Base-by-base conservation (phyloP, 2,888 invertebrate species). In the Onthophagus sagittarius region DNA sequence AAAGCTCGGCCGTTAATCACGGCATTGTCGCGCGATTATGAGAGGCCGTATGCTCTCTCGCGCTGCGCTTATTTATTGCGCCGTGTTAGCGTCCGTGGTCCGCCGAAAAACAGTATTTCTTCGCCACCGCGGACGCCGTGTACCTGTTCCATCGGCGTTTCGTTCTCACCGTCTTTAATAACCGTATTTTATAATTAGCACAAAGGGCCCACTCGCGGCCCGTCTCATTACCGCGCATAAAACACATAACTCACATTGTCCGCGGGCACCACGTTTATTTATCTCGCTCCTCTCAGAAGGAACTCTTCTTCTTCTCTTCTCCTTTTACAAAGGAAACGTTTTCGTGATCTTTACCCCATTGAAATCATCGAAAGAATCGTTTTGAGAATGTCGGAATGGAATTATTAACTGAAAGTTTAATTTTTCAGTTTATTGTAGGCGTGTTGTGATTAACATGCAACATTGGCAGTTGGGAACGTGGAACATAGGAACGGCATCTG, bases 61-160 rank as follows among this genome's bases (percentile, higher is more conserved):
- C 77, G 75, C 74, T 74, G 72, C 73, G 72, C 76, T 78, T 77
- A 78, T 78, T 78, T 78, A 78, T 78, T 69, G 76, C 75, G 74
- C 73, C 76, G 75, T 78, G 77, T 78, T 78, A 77, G 75, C 76
- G 78, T 77, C 78, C 71, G 74, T 76, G 73, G 74, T 72, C 75
- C 76, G 77, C 77, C 74, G 77, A 78, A 77, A 77, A 78, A 77
- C 77, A 77, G 74, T 78, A 78, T 77, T 77, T 78, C 77, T 78
- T 53, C 39, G 39, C 39, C 39, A 53, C 39, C 39, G 39, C 39
- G 39, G 39, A 53, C 39, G 39, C 39, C 39, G 39, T 53, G 39
- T 53, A 53, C 39, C 39, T 53, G 39, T 53, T 53, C 39, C 39
- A 53, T 53, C 39, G 39, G 70, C 75, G 71, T 74, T 75, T 75